Base-by-base conservation (phyloP, 1,140 invertebrate species). In the Rhagoletis zephyria region DNA sequence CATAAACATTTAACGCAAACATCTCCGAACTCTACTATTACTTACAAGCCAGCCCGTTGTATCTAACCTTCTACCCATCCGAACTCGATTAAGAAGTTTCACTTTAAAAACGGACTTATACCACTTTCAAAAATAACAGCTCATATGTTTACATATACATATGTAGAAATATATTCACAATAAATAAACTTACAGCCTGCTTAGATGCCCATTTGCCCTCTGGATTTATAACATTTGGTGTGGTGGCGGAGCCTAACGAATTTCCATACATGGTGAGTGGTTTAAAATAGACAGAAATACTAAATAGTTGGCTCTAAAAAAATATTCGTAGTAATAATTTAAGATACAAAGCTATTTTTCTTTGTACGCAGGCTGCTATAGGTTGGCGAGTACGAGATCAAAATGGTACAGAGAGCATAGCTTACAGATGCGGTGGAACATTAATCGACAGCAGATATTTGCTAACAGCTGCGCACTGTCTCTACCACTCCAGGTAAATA, bases 191-290 rank as follows among this genome's bases (percentile, higher is more conserved):
- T 45, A 16, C 42, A 70, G 74, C 81, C 42, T 85, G 61, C 10
- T 9, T 56, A 59, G 77, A 63, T 7, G 74, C 16, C 4, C 74
- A 81, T 81, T 19, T 81, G 12, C 74, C 48, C 1, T 56, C 9
- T 81, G 48, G 7, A 19, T 56, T 81, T 30, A 74, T 88, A 60
- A 48, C 45, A 30, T 40, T 30, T 85, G 81, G 87, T 19, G 30
- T 16, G 4, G 45, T 45, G 7, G 74, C 87, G 12, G n/a, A 81
- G 16, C 59, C n/a, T 4, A 56, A 86, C 60, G 87, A 88, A 16
- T 88, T 86, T 88, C 87, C 87, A 12, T 88, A 48, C 60, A 87
- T 87, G 87, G 87, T 88, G 77, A 60, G 81, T n/a, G 4, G 61
- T 63, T 63, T 63, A 14, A 14, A 63, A 14, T 56, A 16, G n/a